A percentile compares a stretch with the other conserved stretches of the same genome.
phyloP scores from a whole-genome alignment of 2,797 vertebrate genomes.

The Aulostomus chinensis region DNA sequence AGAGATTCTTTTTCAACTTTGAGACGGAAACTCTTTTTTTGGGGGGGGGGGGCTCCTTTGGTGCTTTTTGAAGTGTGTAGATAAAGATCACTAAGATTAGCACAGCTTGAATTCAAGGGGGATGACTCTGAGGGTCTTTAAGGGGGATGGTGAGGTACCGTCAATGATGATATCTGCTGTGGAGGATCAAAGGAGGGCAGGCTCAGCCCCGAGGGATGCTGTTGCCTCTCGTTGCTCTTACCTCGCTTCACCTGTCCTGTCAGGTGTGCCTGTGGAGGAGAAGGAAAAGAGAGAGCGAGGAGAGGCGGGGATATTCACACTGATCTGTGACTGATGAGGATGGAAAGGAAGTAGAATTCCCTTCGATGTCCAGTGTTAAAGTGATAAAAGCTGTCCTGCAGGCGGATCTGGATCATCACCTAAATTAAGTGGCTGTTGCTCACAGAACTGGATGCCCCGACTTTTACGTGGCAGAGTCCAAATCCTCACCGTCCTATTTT shows the following conservation, averaged over 20 bases:
- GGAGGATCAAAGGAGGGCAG: slow-evolving; percentile 74
- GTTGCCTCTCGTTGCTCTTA: slow-evolving; percentile 38
- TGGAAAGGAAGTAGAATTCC: slow-evolving; percentile 8
- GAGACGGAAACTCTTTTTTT: slow-evolving; percentile 40
- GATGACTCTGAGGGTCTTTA: slow-evolving; percentile 32
- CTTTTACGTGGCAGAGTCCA: slow-evolving; percentile 1
- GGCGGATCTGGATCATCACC: slow-evolving; percentile 11
- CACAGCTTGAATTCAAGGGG: slow-evolving; percentile 46
- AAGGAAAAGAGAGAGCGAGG: not conserved
- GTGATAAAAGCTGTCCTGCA: slow-evolving; percentile 26
- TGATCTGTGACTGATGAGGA: slow-evolving; percentile 5
- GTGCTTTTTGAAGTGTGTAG: slow-evolving; percentile 62
- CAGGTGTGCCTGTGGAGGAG: slow-evolving; percentile 30
- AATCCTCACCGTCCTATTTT: slow-evolving; percentile 3
- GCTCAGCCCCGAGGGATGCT: slow-evolving; percentile 59
- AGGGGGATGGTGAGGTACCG: slow-evolving; percentile 26
- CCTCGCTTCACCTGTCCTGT: slow-evolving; percentile 55
- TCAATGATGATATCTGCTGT: slow-evolving; percentile 77
- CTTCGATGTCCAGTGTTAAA: slow-evolving; percentile 1
- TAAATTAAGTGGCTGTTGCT: slow-evolving; percentile 3
- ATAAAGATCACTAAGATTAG: slow-evolving; percentile 76
- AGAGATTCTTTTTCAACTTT: slow-evolving; percentile 44
- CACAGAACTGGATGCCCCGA: not conserved
- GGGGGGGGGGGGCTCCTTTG: too few relatives aligned
- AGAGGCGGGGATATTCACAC: not conserved